Conservation (phyloP, 2,888 invertebrate species). For the Volucella bombylans region DNA sequence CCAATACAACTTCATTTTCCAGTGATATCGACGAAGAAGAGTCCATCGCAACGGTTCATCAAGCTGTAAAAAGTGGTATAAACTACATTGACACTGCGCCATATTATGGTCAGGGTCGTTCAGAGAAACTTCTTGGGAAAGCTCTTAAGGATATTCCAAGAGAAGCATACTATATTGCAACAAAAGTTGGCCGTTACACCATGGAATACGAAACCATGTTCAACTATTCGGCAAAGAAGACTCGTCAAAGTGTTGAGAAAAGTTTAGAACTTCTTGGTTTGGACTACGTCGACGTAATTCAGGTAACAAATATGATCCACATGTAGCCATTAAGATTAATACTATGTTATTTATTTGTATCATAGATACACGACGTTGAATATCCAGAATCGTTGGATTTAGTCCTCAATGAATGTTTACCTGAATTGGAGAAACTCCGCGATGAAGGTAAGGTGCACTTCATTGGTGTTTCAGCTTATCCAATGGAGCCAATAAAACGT, state of each 20-base stretch:
- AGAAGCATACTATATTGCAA: slow-evolving; percentile 92
- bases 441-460: slow-evolving; percentile 88
- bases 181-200: slow-evolving; percentile 95
- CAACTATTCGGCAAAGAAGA: slow-evolving; percentile 91
- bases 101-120: slow-evolving; percentile 94
- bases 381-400: slow-evolving; percentile 90
- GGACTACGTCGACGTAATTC: slow-evolving; percentile 93
- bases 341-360: not conserved
- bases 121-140: slow-evolving; percentile 92
- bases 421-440: slow-evolving; percentile 89
- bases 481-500: slow-evolving; percentile 89
- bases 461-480: slow-evolving; percentile 95
- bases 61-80: slow-evolving; percentile 89
- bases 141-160: slow-evolving; percentile 91
- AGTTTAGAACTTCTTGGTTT: slow-evolving; percentile 89
- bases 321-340: not conserved
- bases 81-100: slow-evolving; percentile 97
- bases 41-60: slow-evolving; percentile 87
- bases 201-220: slow-evolving; percentile 89
- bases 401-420: slow-evolving; percentile 92
- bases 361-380: slow-evolving; percentile 95
- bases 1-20: slow-evolving; percentile 63
- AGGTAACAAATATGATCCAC: slow-evolving; percentile 84
- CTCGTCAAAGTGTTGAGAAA: slow-evolving; percentile 88
- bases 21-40: slow-evolving; percentile 87